phyloP scores from a whole-genome alignment of 2,888 invertebrate genomes.

The Perithous albicinctus region DNA sequence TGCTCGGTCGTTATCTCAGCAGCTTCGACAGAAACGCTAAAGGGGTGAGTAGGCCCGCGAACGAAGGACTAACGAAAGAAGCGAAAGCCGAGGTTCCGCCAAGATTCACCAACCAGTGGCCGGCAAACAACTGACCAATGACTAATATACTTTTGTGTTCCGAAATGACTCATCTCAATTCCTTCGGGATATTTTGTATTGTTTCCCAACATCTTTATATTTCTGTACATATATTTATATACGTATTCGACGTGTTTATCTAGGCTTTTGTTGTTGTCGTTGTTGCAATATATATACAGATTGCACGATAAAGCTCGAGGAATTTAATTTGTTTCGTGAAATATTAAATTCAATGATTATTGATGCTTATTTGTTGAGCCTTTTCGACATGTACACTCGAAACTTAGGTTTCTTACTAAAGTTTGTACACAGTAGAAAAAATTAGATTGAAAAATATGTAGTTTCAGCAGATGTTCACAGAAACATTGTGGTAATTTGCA shows the following conservation, averaged over 20 bases:
- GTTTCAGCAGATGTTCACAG: no score
- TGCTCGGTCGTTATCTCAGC: slow-evolving; percentile 78
- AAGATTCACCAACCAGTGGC: slow-evolving; percentile 60
- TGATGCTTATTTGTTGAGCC: no score
- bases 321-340: not conserved
- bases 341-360: no score
- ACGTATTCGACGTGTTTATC: not conserved
- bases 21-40: slow-evolving; percentile 75
- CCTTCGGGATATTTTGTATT: slow-evolving; percentile 27
- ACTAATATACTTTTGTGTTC: not conserved
- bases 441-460: no score
- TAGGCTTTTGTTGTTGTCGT: not conserved
- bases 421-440: no score
- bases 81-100: slow-evolving; percentile 47
- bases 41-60: slow-evolving; percentile 78
- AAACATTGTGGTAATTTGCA: no score
- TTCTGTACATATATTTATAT: slow-evolving; percentile 20
- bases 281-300: not conserved
- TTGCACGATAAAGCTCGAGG: not conserved
- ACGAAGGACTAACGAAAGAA: slow-evolving; percentile 59
- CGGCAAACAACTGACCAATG: slow-evolving; percentile 55
- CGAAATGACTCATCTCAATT: not conserved
- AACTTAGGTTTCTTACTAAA: no score
- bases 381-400: no score
- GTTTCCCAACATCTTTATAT: not conserved